Conservation (phyloP, 2,888 invertebrate species). For the Bombylius discolor region DNA sequence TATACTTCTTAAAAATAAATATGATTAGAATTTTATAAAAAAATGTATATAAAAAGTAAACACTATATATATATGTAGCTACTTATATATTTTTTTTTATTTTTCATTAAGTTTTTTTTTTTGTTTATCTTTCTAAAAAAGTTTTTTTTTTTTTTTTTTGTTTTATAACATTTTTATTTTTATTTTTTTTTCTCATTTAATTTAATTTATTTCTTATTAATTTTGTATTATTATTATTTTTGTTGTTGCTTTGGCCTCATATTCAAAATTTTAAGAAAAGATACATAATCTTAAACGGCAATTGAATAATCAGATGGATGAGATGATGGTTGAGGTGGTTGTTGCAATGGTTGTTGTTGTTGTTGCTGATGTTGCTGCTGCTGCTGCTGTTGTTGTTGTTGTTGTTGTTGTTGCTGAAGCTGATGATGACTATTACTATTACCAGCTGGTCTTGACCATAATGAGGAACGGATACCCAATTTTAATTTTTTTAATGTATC, state of each 20-base stretch:
- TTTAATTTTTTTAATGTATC: constrained; percentile 61
- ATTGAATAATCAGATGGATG: constrained; percentile 61
- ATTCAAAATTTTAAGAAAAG: not conserved
- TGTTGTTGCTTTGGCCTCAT: not conserved
- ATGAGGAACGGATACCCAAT: constrained; percentile 52
- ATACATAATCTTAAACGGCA: constrained; percentile 44
- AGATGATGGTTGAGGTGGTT: constrained; percentile 39
- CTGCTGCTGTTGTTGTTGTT: constrained; percentile 18
- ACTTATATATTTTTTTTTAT: not conserved
- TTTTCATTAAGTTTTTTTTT: not conserved
- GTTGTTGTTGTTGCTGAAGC: constrained; percentile 25
- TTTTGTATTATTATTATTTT: not conserved
- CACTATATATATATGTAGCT: not conserved
- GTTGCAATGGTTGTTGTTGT: constrained; percentile 20
- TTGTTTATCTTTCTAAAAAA: not conserved
- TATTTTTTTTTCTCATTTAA: not conserved
- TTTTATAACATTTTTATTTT: not conserved
- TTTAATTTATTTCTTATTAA: not conserved
- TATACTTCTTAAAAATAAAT: not conserved
- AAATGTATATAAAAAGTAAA: not conserved
- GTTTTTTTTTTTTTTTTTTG: not conserved
- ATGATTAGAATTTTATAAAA: not conserved
- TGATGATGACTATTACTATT: constrained; percentile 29
- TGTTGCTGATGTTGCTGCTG: constrained; percentile 11
- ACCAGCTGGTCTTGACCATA: constrained; percentile 51